Evolutionary conservation across 2,113 vertebrate genomes (phyloP).

Genomic region (Brachionichthys hirsutus): DNA sequence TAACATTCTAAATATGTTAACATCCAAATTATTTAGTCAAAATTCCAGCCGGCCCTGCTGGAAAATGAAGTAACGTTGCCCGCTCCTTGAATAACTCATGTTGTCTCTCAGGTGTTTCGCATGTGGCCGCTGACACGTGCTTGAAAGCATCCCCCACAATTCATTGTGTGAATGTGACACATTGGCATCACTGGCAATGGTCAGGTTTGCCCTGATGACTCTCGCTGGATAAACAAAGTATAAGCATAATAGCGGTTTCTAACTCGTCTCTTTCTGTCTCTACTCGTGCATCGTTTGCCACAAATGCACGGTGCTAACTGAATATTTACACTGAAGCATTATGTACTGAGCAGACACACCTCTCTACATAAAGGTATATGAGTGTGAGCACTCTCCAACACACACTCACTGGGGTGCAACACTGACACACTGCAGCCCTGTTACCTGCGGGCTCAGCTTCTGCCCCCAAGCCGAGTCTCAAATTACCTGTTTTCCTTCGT

Average conservation of each 20-base stretch:
- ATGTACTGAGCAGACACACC: constrained; percentile 40
- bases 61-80: constrained; percentile 8
- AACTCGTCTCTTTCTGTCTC: too few species aligned
- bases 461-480: constrained; percentile 68
- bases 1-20: neutral
- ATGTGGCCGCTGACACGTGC: neutral
- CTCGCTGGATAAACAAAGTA: constrained; percentile 14
- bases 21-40: neutral
- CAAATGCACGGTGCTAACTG: too few species aligned
- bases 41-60: neutral
- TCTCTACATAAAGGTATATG: constrained; percentile 31
- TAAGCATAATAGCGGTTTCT: too few species aligned
- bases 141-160: constrained; percentile 16
- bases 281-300: too few species aligned
- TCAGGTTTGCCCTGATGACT: constrained; percentile 12
- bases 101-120: constrained; percentile 10
- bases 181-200: constrained; percentile 16
- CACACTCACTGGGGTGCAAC: constrained; percentile 39
- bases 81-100: neutral
- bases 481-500: constrained; percentile 86
- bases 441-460: constrained; percentile 63
- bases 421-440: constrained; percentile 61
- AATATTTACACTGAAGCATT: neutral
- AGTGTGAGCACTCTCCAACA: constrained; percentile 50
- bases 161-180: constrained; percentile 28